Conservation (phyloP, 2,797 vertebrate species). For the Dermochelys coriacea region DNA sequence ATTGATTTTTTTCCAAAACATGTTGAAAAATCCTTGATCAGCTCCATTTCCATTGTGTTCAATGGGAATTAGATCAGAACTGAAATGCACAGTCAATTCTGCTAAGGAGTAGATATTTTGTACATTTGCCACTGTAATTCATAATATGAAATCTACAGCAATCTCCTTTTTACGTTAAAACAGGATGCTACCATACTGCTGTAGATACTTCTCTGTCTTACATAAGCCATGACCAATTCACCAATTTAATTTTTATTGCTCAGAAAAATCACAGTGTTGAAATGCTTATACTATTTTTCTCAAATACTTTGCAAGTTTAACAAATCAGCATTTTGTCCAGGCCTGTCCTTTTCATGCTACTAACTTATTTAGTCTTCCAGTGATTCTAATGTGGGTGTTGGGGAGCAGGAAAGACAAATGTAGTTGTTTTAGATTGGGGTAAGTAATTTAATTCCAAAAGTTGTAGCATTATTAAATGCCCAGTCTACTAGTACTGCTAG, state of each 20-base stretch:
- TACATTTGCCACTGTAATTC: not conserved
- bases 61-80: not conserved
- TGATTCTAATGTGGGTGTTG: not conserved
- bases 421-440: not conserved
- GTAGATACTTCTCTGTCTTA: not conserved
- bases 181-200: not conserved
- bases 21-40: not conserved
- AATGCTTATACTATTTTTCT: not conserved
- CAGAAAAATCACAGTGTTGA: not conserved
- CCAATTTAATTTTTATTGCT: not conserved
- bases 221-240: not conserved
- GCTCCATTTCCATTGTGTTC: not conserved
- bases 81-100: not conserved
- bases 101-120: not conserved
- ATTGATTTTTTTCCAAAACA: not conserved
- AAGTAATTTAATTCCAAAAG: not conserved
- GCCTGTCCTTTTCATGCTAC: not conserved
- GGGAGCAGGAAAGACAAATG: conserved; percentile 2
- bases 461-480: not conserved
- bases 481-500: not conserved
- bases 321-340: not conserved
- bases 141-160: not conserved
- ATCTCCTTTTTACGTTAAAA: not conserved
- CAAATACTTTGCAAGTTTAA: not conserved
- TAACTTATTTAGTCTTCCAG: not conserved